phyloP scores from a whole-genome alignment of 2,888 invertebrate genomes.

The Drosophila helvetica region DNA sequence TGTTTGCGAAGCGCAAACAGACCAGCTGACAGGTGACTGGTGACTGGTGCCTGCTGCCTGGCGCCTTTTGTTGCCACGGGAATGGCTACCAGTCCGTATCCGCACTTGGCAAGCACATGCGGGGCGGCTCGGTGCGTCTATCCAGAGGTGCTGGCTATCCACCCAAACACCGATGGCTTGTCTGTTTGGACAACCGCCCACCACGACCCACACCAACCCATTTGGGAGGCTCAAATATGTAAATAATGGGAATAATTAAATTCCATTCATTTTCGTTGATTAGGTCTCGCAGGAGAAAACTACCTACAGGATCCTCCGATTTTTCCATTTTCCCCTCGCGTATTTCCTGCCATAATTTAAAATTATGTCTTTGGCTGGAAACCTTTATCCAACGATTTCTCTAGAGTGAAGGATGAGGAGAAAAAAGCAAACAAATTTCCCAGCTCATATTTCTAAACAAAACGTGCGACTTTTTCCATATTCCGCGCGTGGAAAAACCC shows the following conservation, averaged over 20 bases:
- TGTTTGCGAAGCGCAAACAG: constrained; percentile 42
- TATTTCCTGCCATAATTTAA: not conserved
- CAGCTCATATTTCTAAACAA: constrained; percentile 9
- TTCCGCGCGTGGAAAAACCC: not conserved
- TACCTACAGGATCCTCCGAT: too few relatives aligned
- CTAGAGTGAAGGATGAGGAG: too few relatives aligned
- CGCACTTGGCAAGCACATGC: constrained; percentile 6
- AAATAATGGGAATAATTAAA: constrained; percentile 30
- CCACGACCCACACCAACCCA: too few relatives aligned
- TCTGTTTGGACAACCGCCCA: not conserved
- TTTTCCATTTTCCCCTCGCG: too few relatives aligned
- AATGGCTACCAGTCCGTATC: constrained; percentile 10
- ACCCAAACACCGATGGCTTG: constrained; percentile 21
- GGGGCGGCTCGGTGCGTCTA: not conserved
- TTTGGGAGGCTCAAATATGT: constrained; percentile 7
- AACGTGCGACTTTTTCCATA: constrained; percentile 1
- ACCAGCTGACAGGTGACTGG: constrained; percentile 22
- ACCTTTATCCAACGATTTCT: too few relatives aligned
- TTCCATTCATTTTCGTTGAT: too few relatives aligned
- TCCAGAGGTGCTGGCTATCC: too few relatives aligned
- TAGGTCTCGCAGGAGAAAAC: not conserved
- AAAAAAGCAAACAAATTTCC: constrained; percentile 5
- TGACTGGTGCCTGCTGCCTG: not conserved
- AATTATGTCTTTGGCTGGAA: not conserved
- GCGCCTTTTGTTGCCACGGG: constrained; percentile 40